Evolutionary conservation across 2,113 vertebrate species (phyloP).

Genomic region (Ellobius talpinus): DNA sequence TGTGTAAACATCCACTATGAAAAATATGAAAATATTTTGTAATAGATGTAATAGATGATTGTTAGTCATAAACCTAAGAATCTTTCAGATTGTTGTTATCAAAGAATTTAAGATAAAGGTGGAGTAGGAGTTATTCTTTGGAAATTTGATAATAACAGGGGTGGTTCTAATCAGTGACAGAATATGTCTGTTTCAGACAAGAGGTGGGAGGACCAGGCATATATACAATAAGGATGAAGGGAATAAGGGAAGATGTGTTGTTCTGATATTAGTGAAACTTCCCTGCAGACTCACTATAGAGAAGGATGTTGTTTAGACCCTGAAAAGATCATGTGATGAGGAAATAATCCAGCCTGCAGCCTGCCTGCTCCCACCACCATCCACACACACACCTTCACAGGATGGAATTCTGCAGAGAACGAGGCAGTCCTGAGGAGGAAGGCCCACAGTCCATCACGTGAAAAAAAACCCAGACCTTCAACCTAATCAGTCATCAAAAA

Average conservation of each 20-base stretch:
- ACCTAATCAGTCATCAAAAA: background rate
- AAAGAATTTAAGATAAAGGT: background rate
- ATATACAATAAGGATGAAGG: background rate
- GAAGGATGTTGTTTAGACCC: background rate
- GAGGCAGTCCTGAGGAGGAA: background rate
- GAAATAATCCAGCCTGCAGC: background rate
- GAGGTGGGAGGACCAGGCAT: background rate
- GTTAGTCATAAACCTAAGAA: background rate
- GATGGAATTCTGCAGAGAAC: background rate
- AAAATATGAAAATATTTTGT: background rate
- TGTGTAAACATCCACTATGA: background rate
- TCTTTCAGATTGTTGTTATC: constrained; percentile 5
- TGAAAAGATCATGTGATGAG: background rate
- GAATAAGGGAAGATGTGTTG: background rate
- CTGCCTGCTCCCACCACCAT: background rate
- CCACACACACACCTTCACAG: background rate
- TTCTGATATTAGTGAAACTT: constrained; percentile 29
- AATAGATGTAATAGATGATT: background rate
- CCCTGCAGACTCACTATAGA: background rate
- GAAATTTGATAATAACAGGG: background rate
- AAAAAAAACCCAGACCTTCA: background rate
- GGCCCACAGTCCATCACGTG: background rate
- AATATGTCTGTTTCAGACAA: background rate
- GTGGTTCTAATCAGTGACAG: background rate
- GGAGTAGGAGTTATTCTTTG: background rate